Evolutionary conservation across 2,113 vertebrate species (phyloP).

Genomic region (Petaurus breviceps): DNA sequence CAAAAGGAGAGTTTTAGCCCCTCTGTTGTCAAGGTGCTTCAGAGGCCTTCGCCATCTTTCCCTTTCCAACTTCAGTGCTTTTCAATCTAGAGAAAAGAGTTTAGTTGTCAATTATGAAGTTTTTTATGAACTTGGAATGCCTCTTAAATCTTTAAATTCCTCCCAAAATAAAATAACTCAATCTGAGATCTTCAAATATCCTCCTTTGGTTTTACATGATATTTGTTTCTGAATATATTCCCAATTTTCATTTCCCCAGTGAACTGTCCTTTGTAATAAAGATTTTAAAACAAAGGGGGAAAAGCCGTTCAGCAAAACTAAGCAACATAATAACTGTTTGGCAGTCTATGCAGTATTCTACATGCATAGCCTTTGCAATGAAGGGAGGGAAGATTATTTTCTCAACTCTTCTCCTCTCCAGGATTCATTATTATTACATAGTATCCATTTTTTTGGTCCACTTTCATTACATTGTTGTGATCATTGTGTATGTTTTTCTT

Average conservation of each 20-base stretch:
- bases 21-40: neutral
- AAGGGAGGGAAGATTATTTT: neutral
- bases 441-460: neutral
- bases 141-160: neutral
- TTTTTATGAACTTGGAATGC: neutral
- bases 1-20: conserved; percentile 22
- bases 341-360: neutral
- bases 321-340: neutral
- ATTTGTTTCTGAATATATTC: neutral
- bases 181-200: neutral
- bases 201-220: neutral
- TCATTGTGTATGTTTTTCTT: neutral
- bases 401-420: neutral
- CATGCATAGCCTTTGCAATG: neutral
- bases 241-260: neutral
- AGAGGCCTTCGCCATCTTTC: neutral
- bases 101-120: neutral
- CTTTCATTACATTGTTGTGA: neutral
- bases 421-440: neutral
- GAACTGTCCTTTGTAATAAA: neutral
- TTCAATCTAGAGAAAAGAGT: neutral
- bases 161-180: neutral
- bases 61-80: neutral
- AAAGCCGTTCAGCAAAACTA: neutral
- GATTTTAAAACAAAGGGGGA: neutral